These are phyloP conservation scores for Ophonus ardosiacus DNA, from an alignment of 2,888 invertebrate genomes.

Conservation along the genomic window DNA sequence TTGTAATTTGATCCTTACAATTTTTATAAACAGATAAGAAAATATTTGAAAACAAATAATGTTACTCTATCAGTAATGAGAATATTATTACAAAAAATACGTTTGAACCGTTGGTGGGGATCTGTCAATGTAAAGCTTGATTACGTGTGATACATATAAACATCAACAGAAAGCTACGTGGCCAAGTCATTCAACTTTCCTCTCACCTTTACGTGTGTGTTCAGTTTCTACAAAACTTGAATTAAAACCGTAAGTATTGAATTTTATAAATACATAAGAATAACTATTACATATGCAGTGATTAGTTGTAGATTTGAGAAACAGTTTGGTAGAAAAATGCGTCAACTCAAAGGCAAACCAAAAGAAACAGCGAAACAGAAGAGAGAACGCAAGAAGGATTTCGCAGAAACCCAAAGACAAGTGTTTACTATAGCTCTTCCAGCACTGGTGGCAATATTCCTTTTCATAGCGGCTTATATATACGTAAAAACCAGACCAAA, in stretches of 20 bases:
- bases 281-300: background rate
- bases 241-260: slow-evolving; percentile 15
- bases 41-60: background rate
- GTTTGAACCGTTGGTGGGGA: background rate
- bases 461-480: slow-evolving; percentile 86
- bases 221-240: background rate
- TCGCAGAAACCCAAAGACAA: slow-evolving; percentile 86
- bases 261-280: background rate
- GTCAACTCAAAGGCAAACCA: slow-evolving; percentile 87
- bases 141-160: slow-evolving; percentile 19
- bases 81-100: background rate
- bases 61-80: background rate
- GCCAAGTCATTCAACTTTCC: slow-evolving; percentile 41
- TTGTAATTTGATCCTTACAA: background rate
- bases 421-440: slow-evolving; percentile 89
- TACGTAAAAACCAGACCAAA: slow-evolving; percentile 88
- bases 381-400: slow-evolving; percentile 90
- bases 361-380: slow-evolving; percentile 92
- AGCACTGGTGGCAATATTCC: slow-evolving; percentile 82
- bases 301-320: background rate
- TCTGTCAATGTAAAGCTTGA: background rate
- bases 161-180: slow-evolving; percentile 17
- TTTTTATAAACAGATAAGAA: background rate
- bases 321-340: slow-evolving; percentile 77
- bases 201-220: background rate